phyloP scores from a whole-genome alignment of 2,888 invertebrate genomes.

The Calameuta pallipes region DNA sequence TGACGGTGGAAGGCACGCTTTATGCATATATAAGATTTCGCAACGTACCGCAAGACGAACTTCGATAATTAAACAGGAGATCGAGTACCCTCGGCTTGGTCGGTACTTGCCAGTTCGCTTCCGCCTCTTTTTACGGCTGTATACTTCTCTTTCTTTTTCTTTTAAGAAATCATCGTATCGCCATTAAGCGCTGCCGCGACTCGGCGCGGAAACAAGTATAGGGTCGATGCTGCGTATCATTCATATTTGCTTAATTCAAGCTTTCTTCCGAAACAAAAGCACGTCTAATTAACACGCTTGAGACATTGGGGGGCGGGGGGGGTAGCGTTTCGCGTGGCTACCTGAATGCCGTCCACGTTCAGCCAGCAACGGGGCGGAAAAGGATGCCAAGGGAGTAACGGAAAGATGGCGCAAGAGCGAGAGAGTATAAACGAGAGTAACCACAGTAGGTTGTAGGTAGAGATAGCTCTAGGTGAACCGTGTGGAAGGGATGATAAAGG shows the following conservation, averaged over 20 bases:
- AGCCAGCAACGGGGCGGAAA: not conserved
- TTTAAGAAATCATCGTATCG: not conserved
- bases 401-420: conserved; percentile 20
- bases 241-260: conserved; percentile 56
- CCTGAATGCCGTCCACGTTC: conserved; percentile 33
- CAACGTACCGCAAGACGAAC: not conserved
- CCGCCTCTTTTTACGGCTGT: not conserved
- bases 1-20: not conserved
- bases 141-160: not conserved
- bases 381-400: not conserved
- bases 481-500: conserved; percentile 24
- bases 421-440: conserved; percentile 18
- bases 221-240: conserved; percentile 32
- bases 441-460: conserved; percentile 14
- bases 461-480: conserved; percentile 22
- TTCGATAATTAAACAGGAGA: not conserved
- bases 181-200: not conserved
- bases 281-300: conserved; percentile 61
- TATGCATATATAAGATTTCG: not conserved
- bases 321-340: conserved; percentile 40
- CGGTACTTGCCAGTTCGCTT: not conserved
- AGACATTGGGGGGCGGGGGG: conserved; percentile 42
- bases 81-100: not conserved
- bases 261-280: conserved; percentile 58
- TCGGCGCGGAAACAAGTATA: not conserved